These are phyloP conservation scores for Spongilla lacustris DNA, from an alignment of 37 sponge, comb jelly and placozoan genomes.

Conservation along the genomic window DNA sequence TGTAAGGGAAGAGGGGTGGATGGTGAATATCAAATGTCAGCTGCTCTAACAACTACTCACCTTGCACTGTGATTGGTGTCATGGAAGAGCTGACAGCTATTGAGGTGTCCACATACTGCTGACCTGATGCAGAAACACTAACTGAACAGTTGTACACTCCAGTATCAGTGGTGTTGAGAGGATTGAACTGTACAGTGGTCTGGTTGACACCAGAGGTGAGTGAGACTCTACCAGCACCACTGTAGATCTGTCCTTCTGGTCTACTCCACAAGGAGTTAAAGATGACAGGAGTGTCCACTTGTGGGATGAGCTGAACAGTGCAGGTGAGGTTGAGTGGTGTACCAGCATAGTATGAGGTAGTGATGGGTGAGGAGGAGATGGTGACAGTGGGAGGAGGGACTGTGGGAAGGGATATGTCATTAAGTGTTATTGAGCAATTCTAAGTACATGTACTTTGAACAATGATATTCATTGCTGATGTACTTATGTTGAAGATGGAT, in stretches of 20 bases:
- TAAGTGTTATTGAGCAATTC: too few relatives aligned
- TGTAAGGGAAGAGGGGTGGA: background rate
- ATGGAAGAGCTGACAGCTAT: background rate
- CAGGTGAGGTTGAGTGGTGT: slow-evolving; percentile 1
- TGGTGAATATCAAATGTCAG: background rate
- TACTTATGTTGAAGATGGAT: background rate
- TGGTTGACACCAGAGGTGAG: background rate
- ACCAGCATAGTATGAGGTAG: background rate
- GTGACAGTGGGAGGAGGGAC: slow-evolving; percentile 3
- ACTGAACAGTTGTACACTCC: slow-evolving; percentile 1
- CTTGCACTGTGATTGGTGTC: background rate
- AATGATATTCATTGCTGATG: too few relatives aligned
- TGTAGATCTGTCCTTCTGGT: background rate
- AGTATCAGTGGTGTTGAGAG: background rate
- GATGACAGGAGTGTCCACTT: background rate
- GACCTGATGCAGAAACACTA: background rate
- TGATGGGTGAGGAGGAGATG: background rate
- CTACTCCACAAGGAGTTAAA: background rate
- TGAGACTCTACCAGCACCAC: background rate
- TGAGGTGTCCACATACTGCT: slow-evolving; percentile 1
- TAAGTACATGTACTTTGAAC: too few relatives aligned
- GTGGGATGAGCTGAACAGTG: background rate
- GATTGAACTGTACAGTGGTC: background rate
- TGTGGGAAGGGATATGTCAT: background rate
- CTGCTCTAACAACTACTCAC: background rate